A percentile compares a stretch with the other conserved stretches of the same genome.
These are phyloP conservation scores for Polydrusus cervinus DNA, from an alignment of 2,888 invertebrate genomes.

Conservation along the genomic window DNA sequence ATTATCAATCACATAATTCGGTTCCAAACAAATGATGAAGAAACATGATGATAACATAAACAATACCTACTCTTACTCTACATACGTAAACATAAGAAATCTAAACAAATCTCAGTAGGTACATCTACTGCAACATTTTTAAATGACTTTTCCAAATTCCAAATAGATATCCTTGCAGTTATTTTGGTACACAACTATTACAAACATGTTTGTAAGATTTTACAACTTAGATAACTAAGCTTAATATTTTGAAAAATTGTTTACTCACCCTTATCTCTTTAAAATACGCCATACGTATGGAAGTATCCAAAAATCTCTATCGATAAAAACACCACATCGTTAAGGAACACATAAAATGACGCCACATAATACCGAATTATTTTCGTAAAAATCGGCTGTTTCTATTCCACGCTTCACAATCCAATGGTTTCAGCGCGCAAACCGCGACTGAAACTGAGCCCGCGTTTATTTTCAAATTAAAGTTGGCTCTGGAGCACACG, in stretches of 20 bases:
- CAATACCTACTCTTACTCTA: no score
- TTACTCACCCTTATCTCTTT: slow-evolving; percentile 47
- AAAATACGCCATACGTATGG: slow-evolving; percentile 52
- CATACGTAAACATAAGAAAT: no score
- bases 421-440: slow-evolving; percentile 37
- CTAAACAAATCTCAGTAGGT: no score
- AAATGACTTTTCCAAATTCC: no score
- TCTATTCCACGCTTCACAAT: slow-evolving; percentile 12
- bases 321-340: slow-evolving; percentile 38
- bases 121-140: no score
- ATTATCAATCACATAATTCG: no score
- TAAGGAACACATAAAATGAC: slow-evolving; percentile 24
- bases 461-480: slow-evolving; percentile 50
- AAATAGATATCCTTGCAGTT: no score
- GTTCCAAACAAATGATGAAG: no score
- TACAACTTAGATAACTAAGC: no score
- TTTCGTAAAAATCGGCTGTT: slow-evolving; percentile 39
- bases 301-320: slow-evolving; percentile 44
- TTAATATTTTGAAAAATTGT: not conserved
- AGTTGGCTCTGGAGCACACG: slow-evolving; percentile 21
- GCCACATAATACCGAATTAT: slow-evolving; percentile 41
- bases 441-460: slow-evolving; percentile 41
- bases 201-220: no score
- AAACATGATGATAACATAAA: no score
- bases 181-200: no score